Evolutionary conservation across 2,888 invertebrate genomes (phyloP).

Genomic region (Neria commutata): DNA sequence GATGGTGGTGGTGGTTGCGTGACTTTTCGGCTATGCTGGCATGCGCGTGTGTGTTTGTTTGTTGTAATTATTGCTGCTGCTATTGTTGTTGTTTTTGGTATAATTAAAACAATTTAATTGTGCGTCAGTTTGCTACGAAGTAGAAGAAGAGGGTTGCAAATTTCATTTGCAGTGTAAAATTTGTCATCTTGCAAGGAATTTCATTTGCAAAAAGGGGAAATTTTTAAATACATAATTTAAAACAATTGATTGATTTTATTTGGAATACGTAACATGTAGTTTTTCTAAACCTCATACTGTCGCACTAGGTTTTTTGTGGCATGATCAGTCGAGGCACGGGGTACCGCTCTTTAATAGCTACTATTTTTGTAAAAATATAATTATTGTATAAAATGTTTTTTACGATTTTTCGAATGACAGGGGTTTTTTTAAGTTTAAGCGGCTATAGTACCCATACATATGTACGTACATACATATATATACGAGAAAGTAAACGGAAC

Average conservation of each 20-base stretch:
- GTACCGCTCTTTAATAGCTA: no score
- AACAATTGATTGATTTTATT: background rate
- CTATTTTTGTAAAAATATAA: no score
- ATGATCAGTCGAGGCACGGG: no score
- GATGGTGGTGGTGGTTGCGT: slow-evolving; percentile 8
- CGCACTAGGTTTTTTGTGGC: no score
- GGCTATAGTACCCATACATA: no score
- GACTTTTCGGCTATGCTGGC: slow-evolving; percentile 10
- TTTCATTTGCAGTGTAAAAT: background rate
- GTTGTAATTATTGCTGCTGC: slow-evolving; percentile 1
- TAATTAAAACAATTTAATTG: slow-evolving; percentile 1
- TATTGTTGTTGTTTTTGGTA: slow-evolving; percentile 1
- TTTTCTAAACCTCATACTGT: no score
- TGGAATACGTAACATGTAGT: background rate
- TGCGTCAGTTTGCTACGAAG: background rate
- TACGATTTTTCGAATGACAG: no score
- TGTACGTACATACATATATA: no score
- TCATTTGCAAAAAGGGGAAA: background rate
- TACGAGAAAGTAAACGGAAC: no score
- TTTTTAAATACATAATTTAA: background rate
- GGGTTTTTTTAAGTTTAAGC: no score
- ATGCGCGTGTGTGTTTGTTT: background rate
- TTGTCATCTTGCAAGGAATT: no score
- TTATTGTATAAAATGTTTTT: no score
- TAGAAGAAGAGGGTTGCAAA: background rate